Conservation (phyloP, 1,140 invertebrate species). For the Bombyx mori region DNA sequence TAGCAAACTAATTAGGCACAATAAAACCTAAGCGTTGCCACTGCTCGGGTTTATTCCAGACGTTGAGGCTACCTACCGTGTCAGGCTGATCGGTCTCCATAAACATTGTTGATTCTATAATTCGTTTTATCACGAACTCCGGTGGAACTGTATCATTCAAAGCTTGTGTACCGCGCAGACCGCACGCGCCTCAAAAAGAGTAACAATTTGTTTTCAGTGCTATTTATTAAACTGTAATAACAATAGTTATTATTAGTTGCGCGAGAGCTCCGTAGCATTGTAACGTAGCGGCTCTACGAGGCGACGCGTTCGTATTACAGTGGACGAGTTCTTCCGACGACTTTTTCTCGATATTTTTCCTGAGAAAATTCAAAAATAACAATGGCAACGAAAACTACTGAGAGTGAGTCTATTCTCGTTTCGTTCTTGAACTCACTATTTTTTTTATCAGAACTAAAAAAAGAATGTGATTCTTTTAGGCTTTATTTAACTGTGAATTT, state of each 20-base stretch:
- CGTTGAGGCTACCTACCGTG: constrained; percentile 24
- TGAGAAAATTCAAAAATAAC: constrained; percentile 10
- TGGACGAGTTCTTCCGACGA: constrained; percentile 12
- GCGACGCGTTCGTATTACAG: constrained; percentile 25
- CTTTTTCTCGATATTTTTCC: constrained; percentile 7
- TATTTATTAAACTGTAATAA: constrained; percentile 24
- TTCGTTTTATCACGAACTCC: constrained; percentile 41
- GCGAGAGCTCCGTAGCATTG: constrained; percentile 34
- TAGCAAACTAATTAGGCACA: background rate
- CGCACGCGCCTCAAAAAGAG: constrained; percentile 27
- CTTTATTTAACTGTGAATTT: no score
- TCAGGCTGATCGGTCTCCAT: constrained; percentile 16
- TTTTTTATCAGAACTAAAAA: no score
- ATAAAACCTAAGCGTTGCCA: background rate
- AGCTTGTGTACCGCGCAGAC: constrained; percentile 32
- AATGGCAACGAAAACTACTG: constrained; percentile 32
- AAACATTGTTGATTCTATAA: constrained; percentile 35
- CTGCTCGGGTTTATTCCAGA: constrained; percentile 17
- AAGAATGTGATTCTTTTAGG: no score
- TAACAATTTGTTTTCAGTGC: constrained; percentile 23
- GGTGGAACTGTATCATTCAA: constrained; percentile 33
- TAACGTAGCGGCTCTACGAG: constrained; percentile 46
- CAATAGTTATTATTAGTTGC: constrained; percentile 24
- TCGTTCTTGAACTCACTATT: no score
- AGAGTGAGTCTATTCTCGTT: constrained; percentile 11